phyloP scores from a whole-genome alignment of 2,888 invertebrate genomes.

The Deilephila porcellus region DNA sequence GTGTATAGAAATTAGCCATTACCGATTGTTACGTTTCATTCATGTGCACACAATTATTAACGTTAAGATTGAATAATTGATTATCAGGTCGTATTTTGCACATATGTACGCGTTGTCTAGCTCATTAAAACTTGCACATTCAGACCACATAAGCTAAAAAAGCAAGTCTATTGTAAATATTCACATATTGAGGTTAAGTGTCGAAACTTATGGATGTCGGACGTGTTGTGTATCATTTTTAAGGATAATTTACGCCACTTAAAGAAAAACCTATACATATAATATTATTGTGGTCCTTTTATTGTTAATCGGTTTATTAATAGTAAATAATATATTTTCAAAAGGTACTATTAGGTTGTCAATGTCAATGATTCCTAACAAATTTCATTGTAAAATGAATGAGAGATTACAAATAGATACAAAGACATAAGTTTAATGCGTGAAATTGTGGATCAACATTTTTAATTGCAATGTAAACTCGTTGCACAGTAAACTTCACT shows the following conservation, averaged over 20 bases:
- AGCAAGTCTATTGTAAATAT: slow-evolving; percentile 62
- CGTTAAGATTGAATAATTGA: slow-evolving; percentile 47
- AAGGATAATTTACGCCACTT: slow-evolving; percentile 38
- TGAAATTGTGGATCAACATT: not conserved
- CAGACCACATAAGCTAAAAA: slow-evolving; percentile 40
- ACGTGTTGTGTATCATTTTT: slow-evolving; percentile 51
- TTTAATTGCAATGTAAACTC: slow-evolving; percentile 31
- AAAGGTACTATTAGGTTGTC: slow-evolving; percentile 63
- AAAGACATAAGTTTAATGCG: not conserved
- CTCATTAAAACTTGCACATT: slow-evolving; percentile 35
- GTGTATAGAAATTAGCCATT: slow-evolving; percentile 79
- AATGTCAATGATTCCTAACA: slow-evolving; percentile 57
- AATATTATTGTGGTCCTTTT: not conserved
- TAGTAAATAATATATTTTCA: slow-evolving; percentile 27
- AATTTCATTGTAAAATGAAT: slow-evolving; percentile 19
- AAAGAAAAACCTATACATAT: slow-evolving; percentile 32
- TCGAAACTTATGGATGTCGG: slow-evolving; percentile 65
- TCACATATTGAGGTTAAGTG: slow-evolving; percentile 80
- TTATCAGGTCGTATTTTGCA: slow-evolving; percentile 34
- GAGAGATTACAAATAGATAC: not conserved
- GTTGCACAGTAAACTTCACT: slow-evolving; percentile 42
- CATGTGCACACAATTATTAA: slow-evolving; percentile 70
- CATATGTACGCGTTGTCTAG: slow-evolving; percentile 32
- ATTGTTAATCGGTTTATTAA: slow-evolving; percentile 32
- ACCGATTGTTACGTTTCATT: slow-evolving; percentile 82